Conservation (phyloP, 2,797 vertebrate genomes). For the Notolabrus celidotus region DNA sequence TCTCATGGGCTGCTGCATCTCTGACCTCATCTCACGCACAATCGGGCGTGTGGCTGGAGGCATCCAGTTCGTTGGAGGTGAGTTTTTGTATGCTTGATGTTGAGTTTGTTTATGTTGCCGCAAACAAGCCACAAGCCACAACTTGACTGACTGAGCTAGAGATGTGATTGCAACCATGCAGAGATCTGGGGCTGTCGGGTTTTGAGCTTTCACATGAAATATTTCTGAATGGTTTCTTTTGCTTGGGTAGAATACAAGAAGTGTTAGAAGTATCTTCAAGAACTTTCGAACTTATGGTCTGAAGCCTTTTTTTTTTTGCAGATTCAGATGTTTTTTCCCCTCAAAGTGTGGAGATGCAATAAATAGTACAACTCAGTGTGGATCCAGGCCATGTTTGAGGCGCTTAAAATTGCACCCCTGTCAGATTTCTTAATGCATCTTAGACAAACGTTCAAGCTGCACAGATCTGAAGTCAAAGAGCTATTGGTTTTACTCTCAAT, state of each 20-base stretch:
- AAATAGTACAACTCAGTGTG: background rate
- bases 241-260: background rate
- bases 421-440: background rate
- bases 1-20: constrained; percentile 97
- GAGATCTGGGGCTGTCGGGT: background rate
- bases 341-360: background rate
- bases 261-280: background rate
- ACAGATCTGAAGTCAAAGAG: background rate
- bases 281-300: too few species aligned
- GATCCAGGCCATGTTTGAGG: background rate
- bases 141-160: background rate
- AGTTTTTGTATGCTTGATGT: constrained; percentile 73
- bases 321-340: background rate
- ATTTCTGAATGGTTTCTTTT: background rate
- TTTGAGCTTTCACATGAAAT: constrained; percentile 13
- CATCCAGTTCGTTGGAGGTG: constrained; percentile 97
- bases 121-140: background rate
- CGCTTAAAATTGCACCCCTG: background rate
- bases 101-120: constrained; percentile 1
- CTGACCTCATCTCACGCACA: constrained; percentile 96
- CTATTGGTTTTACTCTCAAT: background rate
- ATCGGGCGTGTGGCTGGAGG: constrained; percentile 96
- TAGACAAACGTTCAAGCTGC: background rate
- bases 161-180: background rate
- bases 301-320: background rate